These are phyloP conservation scores for Synchiropus splendidus DNA, from an alignment of 2,113 vertebrate species.

Conservation along the genomic window DNA sequence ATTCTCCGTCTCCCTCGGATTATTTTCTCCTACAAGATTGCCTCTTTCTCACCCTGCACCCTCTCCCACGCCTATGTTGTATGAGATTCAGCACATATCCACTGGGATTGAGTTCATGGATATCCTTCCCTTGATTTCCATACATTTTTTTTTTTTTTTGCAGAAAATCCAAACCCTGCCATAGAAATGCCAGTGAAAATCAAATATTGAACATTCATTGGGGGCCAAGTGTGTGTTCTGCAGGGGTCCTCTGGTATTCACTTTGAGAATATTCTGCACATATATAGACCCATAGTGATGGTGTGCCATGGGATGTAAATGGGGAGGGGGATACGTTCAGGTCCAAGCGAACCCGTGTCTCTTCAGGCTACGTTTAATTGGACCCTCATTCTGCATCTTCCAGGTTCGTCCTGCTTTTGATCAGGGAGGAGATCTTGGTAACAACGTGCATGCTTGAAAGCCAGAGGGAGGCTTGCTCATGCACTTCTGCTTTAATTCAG, in stretches of 20 bases:
- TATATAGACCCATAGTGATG: constrained; percentile 31
- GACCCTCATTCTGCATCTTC: constrained; percentile 59
- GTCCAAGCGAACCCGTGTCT: constrained; percentile 46
- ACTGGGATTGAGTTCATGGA: constrained; percentile 13
- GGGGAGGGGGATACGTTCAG: constrained; percentile 22
- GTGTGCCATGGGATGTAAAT: constrained; percentile 10
- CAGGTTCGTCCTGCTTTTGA: constrained; percentile 64
- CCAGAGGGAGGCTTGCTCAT: constrained; percentile 43
- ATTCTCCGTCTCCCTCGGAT: constrained; percentile 8
- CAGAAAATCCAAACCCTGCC: constrained; percentile 15
- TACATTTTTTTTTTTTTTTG: constrained; percentile 14
- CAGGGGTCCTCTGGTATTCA: constrained; percentile 42
- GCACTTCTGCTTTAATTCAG: constrained; percentile 37
- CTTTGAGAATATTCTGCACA: constrained; percentile 52
- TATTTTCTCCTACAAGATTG: constrained; percentile 5
- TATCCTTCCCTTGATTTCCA: constrained; percentile 13
- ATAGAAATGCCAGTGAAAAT: constrained; percentile 34
- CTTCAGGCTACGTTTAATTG: constrained; percentile 69
- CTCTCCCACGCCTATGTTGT: background rate
- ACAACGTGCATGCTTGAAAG: constrained; percentile 49
- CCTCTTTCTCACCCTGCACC: background rate
- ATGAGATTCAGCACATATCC: constrained; percentile 2
- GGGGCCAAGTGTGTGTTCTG: constrained; percentile 30
- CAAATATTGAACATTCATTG: constrained; percentile 53
- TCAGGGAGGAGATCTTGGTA: constrained; percentile 54